phyloP scores from a whole-genome alignment of 2,888 invertebrate genomes.

The Dryadula phaetusa region DNA sequence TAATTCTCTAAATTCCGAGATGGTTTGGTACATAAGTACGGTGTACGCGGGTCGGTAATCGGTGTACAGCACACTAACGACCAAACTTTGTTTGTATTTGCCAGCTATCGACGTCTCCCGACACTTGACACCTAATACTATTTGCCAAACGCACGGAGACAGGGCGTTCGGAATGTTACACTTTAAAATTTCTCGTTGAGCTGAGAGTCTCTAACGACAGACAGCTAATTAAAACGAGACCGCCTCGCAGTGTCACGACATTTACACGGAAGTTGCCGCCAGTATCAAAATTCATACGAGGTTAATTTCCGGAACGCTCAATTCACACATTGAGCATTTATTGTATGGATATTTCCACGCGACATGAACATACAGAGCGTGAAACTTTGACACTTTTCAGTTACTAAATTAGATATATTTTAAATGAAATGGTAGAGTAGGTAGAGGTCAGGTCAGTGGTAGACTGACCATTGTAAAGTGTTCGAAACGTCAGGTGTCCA shows the following conservation, averaged over 20 bases:
- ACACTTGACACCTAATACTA: neutral
- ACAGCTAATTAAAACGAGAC: neutral
- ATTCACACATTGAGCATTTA: slow-evolving; percentile 1
- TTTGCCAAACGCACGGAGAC: neutral
- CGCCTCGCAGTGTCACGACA: neutral
- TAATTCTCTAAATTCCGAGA: neutral
- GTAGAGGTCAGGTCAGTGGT: too few species aligned
- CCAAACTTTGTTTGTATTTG: neutral
- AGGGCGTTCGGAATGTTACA: neutral
- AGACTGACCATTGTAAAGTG: too few species aligned
- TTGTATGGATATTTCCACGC: neutral
- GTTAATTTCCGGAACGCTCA: slow-evolving; percentile 1
- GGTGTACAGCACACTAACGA: slow-evolving; percentile 2
- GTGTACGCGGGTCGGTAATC: neutral
- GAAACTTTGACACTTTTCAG: neutral
- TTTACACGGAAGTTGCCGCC: neutral
- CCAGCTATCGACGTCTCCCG: neutral
- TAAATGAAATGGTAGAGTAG: too few species aligned
- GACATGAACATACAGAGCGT: neutral
- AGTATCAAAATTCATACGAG: slow-evolving; percentile 1
- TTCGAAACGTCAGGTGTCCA: too few species aligned
- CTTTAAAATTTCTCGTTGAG: neutral
- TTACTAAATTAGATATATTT: neutral
- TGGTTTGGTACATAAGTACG: neutral
- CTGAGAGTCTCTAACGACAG: neutral